phyloP scores from a whole-genome alignment of 2,113 vertebrate species.

The Pipra filicauda region DNA sequence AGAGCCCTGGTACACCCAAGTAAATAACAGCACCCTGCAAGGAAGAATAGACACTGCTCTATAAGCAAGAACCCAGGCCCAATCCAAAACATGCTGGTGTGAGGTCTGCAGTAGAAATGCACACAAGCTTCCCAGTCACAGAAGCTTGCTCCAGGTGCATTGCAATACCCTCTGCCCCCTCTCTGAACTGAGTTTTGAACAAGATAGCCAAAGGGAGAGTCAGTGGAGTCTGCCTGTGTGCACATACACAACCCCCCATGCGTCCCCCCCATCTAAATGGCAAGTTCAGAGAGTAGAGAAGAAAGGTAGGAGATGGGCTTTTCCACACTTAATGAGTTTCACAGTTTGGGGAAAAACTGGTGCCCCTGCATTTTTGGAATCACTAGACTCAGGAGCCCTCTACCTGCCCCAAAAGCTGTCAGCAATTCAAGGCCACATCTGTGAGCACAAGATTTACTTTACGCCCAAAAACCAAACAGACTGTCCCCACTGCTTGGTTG shows the following conservation, averaged over 20 bases:
- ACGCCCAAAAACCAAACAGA: neutral
- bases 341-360: neutral
- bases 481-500: neutral
- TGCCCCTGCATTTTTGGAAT: neutral
- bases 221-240: neutral
- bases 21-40: neutral
- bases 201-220: neutral
- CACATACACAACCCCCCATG: rapidly evolving
- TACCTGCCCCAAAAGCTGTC: neutral
- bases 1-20: neutral
- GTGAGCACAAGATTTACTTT: neutral
- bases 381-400: neutral
- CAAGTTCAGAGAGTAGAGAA: neutral
- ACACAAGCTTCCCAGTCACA: rapidly evolving
- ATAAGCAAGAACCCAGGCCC: neutral
- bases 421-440: neutral
- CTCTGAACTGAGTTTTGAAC: neutral
- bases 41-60: neutral
- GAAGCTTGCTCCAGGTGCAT: neutral
- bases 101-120: neutral
- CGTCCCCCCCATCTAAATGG: neutral
- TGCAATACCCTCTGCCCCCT: neutral
- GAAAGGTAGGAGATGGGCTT: neutral
- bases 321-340: neutral
- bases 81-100: rapidly evolving